Evolutionary conservation across 2,113 vertebrate species (phyloP).

Genomic region (Cranoglanis bouderius): DNA sequence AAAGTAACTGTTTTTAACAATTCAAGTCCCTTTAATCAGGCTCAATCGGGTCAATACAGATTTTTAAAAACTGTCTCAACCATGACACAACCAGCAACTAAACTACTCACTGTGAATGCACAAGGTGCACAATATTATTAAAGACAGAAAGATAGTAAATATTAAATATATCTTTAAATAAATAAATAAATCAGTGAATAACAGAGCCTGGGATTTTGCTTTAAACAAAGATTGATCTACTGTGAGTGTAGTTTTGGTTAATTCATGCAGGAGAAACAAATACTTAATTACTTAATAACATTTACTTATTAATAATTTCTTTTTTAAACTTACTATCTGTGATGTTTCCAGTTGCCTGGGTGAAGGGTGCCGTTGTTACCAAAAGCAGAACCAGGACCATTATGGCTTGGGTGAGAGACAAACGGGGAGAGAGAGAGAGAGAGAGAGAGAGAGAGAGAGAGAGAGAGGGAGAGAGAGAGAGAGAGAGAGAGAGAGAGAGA

Average conservation of each 20-base stretch:
- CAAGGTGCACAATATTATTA: too few species aligned
- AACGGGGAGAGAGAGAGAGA: conserved; percentile 30
- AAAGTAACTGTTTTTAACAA: too few species aligned
- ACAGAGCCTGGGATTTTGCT: background rate
- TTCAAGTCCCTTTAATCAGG: too few species aligned
- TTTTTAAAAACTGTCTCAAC: too few species aligned
- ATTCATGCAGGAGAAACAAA: background rate
- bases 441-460: conserved; percentile 30
- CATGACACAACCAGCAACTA: too few species aligned
- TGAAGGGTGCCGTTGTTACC: conserved; percentile 50
- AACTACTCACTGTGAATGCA: too few species aligned
- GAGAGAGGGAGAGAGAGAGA: conserved; percentile 6
- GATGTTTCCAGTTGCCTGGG: conserved; percentile 41
- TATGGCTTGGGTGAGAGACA: conserved; percentile 63
- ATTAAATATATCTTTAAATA: too few species aligned
- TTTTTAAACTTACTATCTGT: conserved; percentile 17
- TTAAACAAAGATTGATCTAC: background rate
- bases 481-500: conserved; percentile 9
- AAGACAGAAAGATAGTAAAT: too few species aligned
- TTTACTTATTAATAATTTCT: background rate
- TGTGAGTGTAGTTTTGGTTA: background rate
- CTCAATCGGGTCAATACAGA: too few species aligned
- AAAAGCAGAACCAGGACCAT: conserved; percentile 76
- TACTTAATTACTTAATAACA: background rate
- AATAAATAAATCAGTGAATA: background rate